Evolutionary conservation across 2,888 invertebrate genomes (phyloP).

Genomic region (Acanthosepion lycidas): DNA sequence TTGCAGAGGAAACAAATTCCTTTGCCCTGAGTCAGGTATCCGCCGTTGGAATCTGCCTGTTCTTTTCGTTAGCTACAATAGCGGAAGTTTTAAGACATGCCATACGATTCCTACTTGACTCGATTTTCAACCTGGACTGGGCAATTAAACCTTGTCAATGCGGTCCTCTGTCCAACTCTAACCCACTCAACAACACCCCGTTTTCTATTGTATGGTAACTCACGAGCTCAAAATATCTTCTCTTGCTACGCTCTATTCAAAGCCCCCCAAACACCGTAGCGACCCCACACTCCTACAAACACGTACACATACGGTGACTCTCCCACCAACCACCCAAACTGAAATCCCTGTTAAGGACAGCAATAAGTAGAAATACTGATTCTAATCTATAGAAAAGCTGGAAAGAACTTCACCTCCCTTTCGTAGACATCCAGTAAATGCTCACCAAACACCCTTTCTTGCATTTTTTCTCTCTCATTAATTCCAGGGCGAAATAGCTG

Average conservation of each 20-base stretch:
- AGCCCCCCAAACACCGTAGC: not conserved
- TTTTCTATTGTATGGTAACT: not conserved
- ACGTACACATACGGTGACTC: not conserved
- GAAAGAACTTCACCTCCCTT: not conserved
- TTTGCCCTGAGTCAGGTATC: not conserved
- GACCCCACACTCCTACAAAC: not conserved
- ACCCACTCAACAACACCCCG: not conserved
- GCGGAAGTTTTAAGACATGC: not conserved
- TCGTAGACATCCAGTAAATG: not conserved
- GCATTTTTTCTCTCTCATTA: not conserved
- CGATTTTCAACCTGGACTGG: not conserved
- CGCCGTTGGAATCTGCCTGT: not conserved
- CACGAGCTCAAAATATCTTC: not conserved
- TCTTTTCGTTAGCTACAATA: not conserved
- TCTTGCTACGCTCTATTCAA: not conserved
- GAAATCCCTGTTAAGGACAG: constrained; percentile 10
- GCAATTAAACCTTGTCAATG: constrained; percentile 2
- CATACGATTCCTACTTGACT: not conserved
- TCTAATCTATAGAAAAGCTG: not conserved
- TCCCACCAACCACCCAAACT: not conserved
- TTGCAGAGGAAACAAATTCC: not conserved
- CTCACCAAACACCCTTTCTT: not conserved
- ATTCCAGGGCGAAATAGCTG: not conserved
- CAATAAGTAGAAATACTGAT: not conserved
- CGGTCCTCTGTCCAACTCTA: not conserved